Evolutionary conservation across 2,797 vertebrate genomes (phyloP).

Genomic region (Dromococcyx pavoninus): DNA sequence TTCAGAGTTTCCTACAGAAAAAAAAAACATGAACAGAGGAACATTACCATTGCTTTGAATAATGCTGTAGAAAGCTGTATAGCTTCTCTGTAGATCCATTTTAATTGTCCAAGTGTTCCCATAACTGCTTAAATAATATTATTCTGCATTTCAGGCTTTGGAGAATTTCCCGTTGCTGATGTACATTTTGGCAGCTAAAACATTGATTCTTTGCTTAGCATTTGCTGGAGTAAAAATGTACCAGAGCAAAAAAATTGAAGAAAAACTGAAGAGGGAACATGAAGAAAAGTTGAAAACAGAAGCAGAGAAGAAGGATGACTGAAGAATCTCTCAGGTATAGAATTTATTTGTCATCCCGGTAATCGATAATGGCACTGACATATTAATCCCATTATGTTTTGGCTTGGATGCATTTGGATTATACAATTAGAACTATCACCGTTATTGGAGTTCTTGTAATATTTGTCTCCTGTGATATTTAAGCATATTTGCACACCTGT

Average conservation of each 20-base stretch:
- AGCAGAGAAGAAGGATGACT: conserved; percentile 83
- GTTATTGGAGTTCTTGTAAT: not conserved
- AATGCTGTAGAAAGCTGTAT: not conserved
- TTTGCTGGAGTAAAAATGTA: conserved; percentile 92
- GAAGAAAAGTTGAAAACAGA: conserved; percentile 71
- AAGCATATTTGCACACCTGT: not conserved
- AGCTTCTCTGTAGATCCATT: not conserved
- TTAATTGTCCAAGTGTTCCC: not conserved
- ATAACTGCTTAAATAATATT: not conserved
- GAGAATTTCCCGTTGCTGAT: conserved; percentile 90
- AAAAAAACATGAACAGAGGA: not conserved
- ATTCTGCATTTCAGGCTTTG: conserved; percentile 78
- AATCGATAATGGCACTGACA: not conserved
- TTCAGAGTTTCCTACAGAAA: not conserved
- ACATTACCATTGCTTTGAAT: not conserved
- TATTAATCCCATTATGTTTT: not conserved
- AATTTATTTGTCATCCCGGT: not conserved
- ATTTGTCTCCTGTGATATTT: not conserved
- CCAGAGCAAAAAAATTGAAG: conserved; percentile 84
- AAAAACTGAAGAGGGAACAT: conserved; percentile 76
- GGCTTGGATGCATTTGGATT: not conserved
- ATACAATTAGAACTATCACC: not conserved
- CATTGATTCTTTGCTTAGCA: conserved; percentile 87
- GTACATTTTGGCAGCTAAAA: conserved; percentile 94
- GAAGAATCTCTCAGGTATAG: conserved; percentile 57